Evolutionary conservation across 2,797 vertebrate genomes (phyloP), one percentile per base, ranked within the genome.

Genomic region (Sciurus vulgaris): DNA sequence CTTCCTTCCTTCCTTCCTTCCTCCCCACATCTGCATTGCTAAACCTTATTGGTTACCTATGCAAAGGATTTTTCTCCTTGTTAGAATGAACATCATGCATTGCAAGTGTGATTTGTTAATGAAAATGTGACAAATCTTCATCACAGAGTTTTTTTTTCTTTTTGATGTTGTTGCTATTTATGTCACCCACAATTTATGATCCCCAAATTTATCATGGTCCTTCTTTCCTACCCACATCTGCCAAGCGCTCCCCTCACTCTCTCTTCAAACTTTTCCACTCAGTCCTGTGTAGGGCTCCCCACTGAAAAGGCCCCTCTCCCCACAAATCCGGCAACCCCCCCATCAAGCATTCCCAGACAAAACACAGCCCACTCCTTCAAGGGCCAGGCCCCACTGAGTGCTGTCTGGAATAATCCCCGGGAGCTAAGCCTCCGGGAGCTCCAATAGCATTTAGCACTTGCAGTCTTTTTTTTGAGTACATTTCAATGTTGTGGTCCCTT

Each of bases 251-350:
- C 20, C 7, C 41, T 8, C 22, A 12, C 5, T 28, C 14, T 8
- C 10, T 38, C 51, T 5, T 5, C 8, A 33, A 84, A 22, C 41
- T 6, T 30, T 24, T 54, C 33, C 8, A 33, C 18, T 26, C 41
- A 12, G 11, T 69, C 38, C 72, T 17, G 1, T 5, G 0, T 3
- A 14, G 35, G 47, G 3, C 30, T 24, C 30, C 18, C 0, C 0
- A 0, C 0, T 1, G 15, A 35, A 20, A 10, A 61, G 3, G 7
- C 15, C 24, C 4, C 20, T 17, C 12, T 10, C 51, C 8, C 4
- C 26, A 49, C 18, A 1, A 72, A 30, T 51, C 7, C 28, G 4
- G 28, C 11, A 24, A 44, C 14, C 3, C 15, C 41, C 41, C n/a
- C 26, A 47, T 14, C 51, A 35, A 11, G 12, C 17, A 67, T 91